A percentile compares a stretch with the other conserved stretches of the same genome.
phyloP scores from a whole-genome alignment of 2,797 vertebrate species.

The Malurus splendens region DNA sequence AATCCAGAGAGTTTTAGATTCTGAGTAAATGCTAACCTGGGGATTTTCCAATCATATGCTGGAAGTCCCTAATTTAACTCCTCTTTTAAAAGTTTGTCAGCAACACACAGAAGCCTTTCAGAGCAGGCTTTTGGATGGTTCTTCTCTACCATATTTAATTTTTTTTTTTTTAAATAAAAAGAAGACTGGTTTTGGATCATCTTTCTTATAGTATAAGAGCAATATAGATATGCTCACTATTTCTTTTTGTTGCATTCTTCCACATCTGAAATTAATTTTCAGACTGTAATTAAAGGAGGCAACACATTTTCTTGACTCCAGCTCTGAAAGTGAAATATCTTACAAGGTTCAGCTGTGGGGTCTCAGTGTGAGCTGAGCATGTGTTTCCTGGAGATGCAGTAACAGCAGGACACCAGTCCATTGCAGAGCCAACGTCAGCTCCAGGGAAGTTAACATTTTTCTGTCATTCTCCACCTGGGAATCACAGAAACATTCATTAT shows the following conservation, averaged over 20 bases:
- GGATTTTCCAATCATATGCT: background rate
- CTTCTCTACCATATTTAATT: background rate
- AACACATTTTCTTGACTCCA: background rate
- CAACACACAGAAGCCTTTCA: background rate
- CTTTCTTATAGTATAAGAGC: background rate
- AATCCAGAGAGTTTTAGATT: background rate
- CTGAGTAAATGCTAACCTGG: slow-evolving; percentile 31
- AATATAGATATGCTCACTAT: background rate
- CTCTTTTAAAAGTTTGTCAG: background rate
- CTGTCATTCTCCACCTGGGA: background rate
- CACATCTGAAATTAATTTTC: background rate
- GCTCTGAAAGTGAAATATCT: background rate
- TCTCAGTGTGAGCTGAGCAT: background rate
- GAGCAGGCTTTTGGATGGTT: background rate
- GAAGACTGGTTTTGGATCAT: background rate
- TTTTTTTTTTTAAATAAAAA: background rate
- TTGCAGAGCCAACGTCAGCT: fast-evolving
- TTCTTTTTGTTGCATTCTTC: background rate
- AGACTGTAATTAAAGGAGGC: background rate
- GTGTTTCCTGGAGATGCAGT: background rate
- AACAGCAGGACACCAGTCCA: background rate
- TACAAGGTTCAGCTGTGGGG: background rate
- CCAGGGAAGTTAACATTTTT: background rate
- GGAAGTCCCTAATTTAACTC: background rate
- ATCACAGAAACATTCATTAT: background rate